Evolutionary conservation across 2,113 vertebrate species (phyloP).

Genomic region (Neolamprologus toae): DNA sequence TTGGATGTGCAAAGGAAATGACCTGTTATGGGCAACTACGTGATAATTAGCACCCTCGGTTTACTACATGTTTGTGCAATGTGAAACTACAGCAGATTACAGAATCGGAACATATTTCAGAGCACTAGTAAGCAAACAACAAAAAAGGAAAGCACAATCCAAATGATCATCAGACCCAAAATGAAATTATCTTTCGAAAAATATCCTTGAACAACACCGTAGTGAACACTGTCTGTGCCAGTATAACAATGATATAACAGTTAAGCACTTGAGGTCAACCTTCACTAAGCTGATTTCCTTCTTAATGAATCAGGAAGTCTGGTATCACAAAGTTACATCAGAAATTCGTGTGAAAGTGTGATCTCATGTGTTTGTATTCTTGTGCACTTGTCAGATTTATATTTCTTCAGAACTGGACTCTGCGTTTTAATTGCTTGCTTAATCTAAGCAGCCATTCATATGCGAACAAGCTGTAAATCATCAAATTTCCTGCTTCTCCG

Average conservation of each 20-base stretch:
- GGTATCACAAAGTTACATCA: neutral
- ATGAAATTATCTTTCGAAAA: neutral
- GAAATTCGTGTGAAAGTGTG: neutral
- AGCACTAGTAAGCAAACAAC: neutral
- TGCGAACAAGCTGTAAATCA: neutral
- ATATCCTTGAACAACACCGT: neutral
- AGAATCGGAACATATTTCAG: neutral
- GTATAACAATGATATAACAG: neutral
- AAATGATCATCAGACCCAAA: neutral
- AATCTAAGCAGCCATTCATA: neutral
- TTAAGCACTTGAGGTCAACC: neutral
- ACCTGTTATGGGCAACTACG: neutral
- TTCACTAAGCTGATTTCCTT: neutral
- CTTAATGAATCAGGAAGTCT: neutral
- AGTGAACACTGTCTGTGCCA: neutral
- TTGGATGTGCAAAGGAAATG: neutral
- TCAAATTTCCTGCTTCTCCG: constrained; percentile 31
- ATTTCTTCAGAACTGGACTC: neutral
- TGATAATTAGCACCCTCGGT: neutral
- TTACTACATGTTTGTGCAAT: neutral
- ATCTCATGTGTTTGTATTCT: neutral
- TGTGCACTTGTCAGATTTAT: neutral
- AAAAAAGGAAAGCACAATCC: neutral
- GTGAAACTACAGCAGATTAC: neutral
- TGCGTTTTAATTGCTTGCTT: neutral